A percentile compares a stretch with the other conserved stretches of the same genome.
Conservation (phyloP, 2,888 invertebrate species). For the Hoplodrina blanda region DNA sequence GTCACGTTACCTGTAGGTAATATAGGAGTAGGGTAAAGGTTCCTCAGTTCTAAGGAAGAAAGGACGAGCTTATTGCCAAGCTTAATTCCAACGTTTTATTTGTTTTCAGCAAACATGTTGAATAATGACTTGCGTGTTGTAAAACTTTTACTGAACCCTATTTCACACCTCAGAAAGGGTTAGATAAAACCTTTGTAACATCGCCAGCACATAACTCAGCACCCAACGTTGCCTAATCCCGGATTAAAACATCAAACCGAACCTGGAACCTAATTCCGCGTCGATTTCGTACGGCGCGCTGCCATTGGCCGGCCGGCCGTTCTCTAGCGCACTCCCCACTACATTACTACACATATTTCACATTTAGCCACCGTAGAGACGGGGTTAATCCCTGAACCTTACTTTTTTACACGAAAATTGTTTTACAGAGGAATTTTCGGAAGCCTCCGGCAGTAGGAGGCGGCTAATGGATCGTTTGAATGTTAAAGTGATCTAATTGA, state of each 20-base stretch:
- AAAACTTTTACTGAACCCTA: neutral
- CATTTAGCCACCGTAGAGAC: slow-evolving; percentile 56
- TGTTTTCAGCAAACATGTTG: neutral
- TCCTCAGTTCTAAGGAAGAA: neutral
- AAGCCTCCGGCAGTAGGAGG: slow-evolving; percentile 2
- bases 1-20: neutral
- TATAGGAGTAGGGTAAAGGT: neutral
- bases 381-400: slow-evolving; percentile 56
- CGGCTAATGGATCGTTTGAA: slow-evolving; percentile 46
- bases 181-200: slow-evolving; percentile 6
- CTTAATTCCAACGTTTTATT: too few relatives aligned
- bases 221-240: slow-evolving; percentile 19
- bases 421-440: slow-evolving; percentile 46
- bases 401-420: slow-evolving; percentile 54
- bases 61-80: too few relatives aligned
- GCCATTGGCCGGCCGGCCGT: slow-evolving; percentile 44
- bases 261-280: slow-evolving; percentile 40
- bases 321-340: slow-evolving; percentile 31
- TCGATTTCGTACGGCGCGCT: slow-evolving; percentile 38
- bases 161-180: slow-evolving; percentile 10
- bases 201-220: slow-evolving; percentile 22
- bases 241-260: slow-evolving; percentile 52
- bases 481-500: slow-evolving; percentile 53
- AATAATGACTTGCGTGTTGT: neutral
- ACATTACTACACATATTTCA: slow-evolving; percentile 60